Conservation (phyloP, 2,797 vertebrate species). For the Muscicapa striata region DNA sequence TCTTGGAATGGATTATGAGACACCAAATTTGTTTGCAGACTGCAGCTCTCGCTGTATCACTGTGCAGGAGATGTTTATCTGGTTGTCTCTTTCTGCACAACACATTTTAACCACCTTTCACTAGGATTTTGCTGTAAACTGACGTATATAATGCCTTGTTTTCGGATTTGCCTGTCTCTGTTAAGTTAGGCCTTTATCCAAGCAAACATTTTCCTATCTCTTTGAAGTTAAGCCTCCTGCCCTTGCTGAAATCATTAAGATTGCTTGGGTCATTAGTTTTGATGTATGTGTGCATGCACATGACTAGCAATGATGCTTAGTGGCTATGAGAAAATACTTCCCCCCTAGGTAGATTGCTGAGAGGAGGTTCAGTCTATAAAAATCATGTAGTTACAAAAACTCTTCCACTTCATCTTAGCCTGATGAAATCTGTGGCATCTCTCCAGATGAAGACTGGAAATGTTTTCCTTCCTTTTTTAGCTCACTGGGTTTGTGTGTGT, state of each 20-base stretch:
- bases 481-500: conserved; percentile 10
- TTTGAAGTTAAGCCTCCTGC: neutral
- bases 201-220: neutral
- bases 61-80: neutral
- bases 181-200: neutral
- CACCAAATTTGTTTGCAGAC: neutral
- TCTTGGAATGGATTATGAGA: neutral
- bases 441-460: conserved; percentile 55
- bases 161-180: neutral
- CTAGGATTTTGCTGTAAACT: neutral
- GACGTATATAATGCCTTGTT: neutral
- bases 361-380: neutral
- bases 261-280: neutral
- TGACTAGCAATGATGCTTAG: neutral
- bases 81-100: neutral
- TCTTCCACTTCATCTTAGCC: conserved; percentile 34
- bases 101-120: neutral
- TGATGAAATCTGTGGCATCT: conserved; percentile 48
- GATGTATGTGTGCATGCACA: neutral
- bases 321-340: neutral
- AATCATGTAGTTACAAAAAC: conserved; percentile 16
- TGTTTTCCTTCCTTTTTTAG: conserved; percentile 55
- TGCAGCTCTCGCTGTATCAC: neutral
- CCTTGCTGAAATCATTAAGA: neutral
- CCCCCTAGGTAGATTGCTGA: neutral